phyloP scores from a whole-genome alignment of 2,113 vertebrate species.

The Tragulus kanchil region DNA sequence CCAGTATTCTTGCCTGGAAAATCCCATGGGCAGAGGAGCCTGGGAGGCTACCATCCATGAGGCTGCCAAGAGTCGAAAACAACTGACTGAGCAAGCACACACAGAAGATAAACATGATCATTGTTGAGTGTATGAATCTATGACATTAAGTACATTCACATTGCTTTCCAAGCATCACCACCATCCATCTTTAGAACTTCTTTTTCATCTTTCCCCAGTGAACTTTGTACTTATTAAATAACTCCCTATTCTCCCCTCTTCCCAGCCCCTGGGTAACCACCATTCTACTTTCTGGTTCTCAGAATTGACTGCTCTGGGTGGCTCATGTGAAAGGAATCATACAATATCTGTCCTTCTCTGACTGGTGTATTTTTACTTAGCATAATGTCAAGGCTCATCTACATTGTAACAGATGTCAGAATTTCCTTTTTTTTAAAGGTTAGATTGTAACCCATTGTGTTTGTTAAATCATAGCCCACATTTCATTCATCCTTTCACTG shows the following conservation, averaged over 20 bases:
- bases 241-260: background rate
- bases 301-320: background rate
- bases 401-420: background rate
- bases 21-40: background rate
- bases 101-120: background rate
- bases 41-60: background rate
- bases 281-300: background rate
- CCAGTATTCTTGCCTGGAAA: background rate
- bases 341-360: background rate
- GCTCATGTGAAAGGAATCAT: background rate
- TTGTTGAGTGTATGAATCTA: background rate
- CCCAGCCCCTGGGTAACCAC: background rate
- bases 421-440: background rate
- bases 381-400: background rate
- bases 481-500: background rate
- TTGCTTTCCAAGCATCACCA: background rate
- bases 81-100: background rate
- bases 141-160: background rate
- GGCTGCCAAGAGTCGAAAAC: background rate
- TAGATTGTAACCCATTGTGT: background rate
- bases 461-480: background rate
- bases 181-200: background rate
- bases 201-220: background rate
- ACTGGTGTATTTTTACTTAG: background rate
- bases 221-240: background rate